Percentiles rank a stretch among this genome's conserved stretches.
Evolutionary conservation across 2,797 vertebrate genomes (phyloP).

Genomic region (Melanotaenia trifasciata): DNA sequence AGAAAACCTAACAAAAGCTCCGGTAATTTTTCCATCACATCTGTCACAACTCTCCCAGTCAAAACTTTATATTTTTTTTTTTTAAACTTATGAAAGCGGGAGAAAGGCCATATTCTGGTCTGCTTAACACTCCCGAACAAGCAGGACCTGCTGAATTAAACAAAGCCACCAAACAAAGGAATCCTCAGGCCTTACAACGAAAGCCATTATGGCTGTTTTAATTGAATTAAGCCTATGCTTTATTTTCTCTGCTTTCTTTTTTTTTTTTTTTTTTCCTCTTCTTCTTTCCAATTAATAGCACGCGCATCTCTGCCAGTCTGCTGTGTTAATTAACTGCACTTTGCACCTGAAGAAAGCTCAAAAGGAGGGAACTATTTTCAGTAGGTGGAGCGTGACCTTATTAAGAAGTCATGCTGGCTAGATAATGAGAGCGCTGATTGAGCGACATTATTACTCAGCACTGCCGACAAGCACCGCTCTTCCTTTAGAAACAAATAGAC

Average conservation of each 20-base stretch:
- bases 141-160: slow-evolving; percentile 75
- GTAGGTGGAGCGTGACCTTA: slow-evolving; percentile 88
- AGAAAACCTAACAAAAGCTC: not conserved
- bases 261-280: slow-evolving; percentile 37
- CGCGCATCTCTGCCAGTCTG: slow-evolving; percentile 80
- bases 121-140: slow-evolving; percentile 61
- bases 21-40: slow-evolving; percentile 13
- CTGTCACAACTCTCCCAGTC: slow-evolving; percentile 31
- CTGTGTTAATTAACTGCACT: slow-evolving; percentile 89
- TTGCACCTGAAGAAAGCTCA: slow-evolving; percentile 88
- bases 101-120: slow-evolving; percentile 58
- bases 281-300: slow-evolving; percentile 81
- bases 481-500: slow-evolving; percentile 70
- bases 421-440: slow-evolving; percentile 88
- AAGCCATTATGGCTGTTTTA: slow-evolving; percentile 83
- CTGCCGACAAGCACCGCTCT: slow-evolving; percentile 57
- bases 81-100: slow-evolving; percentile 49
- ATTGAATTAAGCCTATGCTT: slow-evolving; percentile 85
- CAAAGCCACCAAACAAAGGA: slow-evolving; percentile 81
- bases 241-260: slow-evolving; percentile 79
- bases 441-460: slow-evolving; percentile 84
- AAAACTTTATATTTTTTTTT: slow-evolving; percentile 50
- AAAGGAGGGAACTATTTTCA: slow-evolving; percentile 88
- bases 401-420: slow-evolving; percentile 85
- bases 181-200: slow-evolving; percentile 74